Evolutionary conservation across 1,140 invertebrate genomes (phyloP), one percentile per base, ranked within the genome.

Genomic region (Camponotus vicinus): DNA sequence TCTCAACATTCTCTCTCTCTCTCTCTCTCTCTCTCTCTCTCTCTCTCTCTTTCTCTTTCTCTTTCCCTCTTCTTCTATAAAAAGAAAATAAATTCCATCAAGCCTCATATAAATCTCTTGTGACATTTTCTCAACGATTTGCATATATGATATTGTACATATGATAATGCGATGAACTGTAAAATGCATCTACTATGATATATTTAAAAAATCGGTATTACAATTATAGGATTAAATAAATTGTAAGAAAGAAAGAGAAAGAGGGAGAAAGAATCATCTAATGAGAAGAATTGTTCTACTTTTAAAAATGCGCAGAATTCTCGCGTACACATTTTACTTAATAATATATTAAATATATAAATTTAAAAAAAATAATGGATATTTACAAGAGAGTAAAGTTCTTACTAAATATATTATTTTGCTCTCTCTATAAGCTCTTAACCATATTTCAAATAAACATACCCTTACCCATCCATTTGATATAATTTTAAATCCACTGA

Each of bases 301-400:
- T 59, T 57, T 73, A 73, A 11, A 15, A 57, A 55, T 55, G n/a
- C 45, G 15, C 21, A 8, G 13, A 32, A 55, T 55, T 57, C 9
- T 11, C n/a, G 37, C 18, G 7, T 40, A 1, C 37, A 40, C 67
- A 61, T 42, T 59, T 59, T 37, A 75, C 0, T 42, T 9, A 32
- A 76, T 63, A 76, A 76, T 61, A 27, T 42, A 70, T 66, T 45
- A 63, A 34, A 52, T 57, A 61, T 61, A 42, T 34, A 21, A 66
- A 67, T 45, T 11, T 1, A 55, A 79, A 49, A 27, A 70, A 55
- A 37, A 27, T 57, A 57, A 55, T 11, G 0, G 0, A 69, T 13
- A 32, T 61, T 13, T 13, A 32, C 32, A 11, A 27, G 21, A 11
- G 42, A 34, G 18, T 76, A 61, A 76, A 45, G 42, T 63, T 77